These are phyloP conservation scores for Sorex maritimensis DNA, from an alignment of 2,797 vertebrate species.

Conservation along the genomic window DNA sequence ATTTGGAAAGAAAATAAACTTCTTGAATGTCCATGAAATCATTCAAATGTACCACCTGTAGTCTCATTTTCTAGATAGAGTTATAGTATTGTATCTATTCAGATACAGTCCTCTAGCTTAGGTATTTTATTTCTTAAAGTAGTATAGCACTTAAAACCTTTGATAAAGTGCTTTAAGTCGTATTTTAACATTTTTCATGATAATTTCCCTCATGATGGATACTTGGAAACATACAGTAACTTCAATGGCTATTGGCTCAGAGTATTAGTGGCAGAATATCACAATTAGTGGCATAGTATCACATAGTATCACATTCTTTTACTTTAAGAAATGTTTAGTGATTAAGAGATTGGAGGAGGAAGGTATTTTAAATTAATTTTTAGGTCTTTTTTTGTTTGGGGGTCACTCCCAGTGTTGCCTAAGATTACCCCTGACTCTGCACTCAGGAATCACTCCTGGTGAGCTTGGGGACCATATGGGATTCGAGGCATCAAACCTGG, in stretches of 20 bases:
- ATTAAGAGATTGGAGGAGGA: too few relatives aligned
- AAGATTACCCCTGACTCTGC: too few relatives aligned
- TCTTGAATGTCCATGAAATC: conserved; percentile 42
- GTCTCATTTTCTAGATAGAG: conserved; percentile 23
- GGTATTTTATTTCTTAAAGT: neutral
- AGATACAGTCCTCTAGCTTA: conserved; percentile 15
- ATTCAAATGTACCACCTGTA: conserved; percentile 28
- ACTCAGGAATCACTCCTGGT: too few relatives aligned
- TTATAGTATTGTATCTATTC: conserved; percentile 45
- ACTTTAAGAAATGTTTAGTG: too few relatives aligned
- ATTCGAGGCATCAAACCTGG: too few relatives aligned
- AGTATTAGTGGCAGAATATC: neutral
- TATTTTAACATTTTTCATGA: conserved; percentile 21
- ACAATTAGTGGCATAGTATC: neutral
- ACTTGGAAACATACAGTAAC: neutral
- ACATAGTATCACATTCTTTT: too few relatives aligned
- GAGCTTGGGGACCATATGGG: too few relatives aligned
- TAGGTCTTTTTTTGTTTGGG: neutral
- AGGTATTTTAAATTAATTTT: too few relatives aligned
- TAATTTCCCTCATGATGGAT: conserved; percentile 32
- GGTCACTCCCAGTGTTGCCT: neutral
- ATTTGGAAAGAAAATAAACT: conserved; percentile 55
- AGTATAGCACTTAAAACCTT: neutral
- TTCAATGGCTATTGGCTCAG: neutral
- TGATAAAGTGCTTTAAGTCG: conserved; percentile 16